Evolutionary conservation across 1,140 invertebrate species (phyloP), one percentile per base, ranked within the genome.

Genomic region (Bombus sylvicola): DNA sequence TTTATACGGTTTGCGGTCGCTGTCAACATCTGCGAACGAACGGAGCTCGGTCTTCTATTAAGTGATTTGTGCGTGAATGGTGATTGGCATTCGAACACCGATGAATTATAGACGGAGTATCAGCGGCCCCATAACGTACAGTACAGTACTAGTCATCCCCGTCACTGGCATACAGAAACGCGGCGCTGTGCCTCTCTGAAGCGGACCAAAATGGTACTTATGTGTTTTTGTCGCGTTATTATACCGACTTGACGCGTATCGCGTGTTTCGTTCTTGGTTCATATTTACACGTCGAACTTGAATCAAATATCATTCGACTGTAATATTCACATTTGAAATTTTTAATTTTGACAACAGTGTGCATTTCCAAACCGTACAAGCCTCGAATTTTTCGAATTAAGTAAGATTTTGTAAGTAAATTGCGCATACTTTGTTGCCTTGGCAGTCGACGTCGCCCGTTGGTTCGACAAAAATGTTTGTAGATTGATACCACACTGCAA

Each of bases 1-100:
- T 78, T 66, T 66, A 1, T 10, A n/a, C 31, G 39, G 12, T 34
- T 31, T 18, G n/a, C n/a, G 6, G 43, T n/a, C 25, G 39, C 41
- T 79, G 77, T 79, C 62, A 79, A 79, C 62, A 47, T 47, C n/a
- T 79, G 39, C 22, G 41, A 34, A 79, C 25, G 77, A 66, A 34
- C 77, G n/a, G 5, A 31, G 10, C 3, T 78, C 41, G 9, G 77
- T 47, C 41, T 66, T 66, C 62, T 79, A 18, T 79, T 25, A 47
- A 79, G 77, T 68, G 77, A 79, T 79, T 79, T 66, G 77, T 47
- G 41, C 77, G 22, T 66, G 62, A 79, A 79, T 66, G 41, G 59
- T 79, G 77, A 79, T 79, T 79, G 77, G 47, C 77, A 39, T 79
- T 79, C 77, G 62, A 79, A 41, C n/a, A 79, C 13, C 77, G 34